Conservation (phyloP, 2,797 vertebrate genomes). For the Hemitrygon akajei region DNA sequence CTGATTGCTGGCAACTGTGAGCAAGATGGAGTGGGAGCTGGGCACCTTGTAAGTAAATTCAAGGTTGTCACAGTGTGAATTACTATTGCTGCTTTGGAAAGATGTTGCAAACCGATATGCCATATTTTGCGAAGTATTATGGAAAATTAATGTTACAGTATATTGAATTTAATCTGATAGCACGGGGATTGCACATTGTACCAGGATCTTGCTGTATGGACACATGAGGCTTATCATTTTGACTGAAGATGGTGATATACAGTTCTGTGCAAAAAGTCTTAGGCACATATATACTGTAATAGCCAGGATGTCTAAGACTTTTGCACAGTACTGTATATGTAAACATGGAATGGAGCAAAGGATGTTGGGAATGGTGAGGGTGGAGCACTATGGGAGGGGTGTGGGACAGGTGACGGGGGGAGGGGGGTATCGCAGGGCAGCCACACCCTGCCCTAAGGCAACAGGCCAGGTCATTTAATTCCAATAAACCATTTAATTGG, state of each 20-base stretch:
- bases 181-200: background rate
- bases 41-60: background rate
- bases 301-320: too few species aligned
- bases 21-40: background rate
- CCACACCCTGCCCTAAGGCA: too few species aligned
- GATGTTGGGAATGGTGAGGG: too few species aligned
- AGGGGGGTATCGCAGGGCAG: too few species aligned
- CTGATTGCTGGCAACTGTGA: background rate
- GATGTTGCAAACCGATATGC: background rate
- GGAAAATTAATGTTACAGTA: background rate
- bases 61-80: background rate
- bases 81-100: background rate
- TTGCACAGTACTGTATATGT: too few species aligned
- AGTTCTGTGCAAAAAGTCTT: too few species aligned
- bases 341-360: too few species aligned
- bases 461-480: too few species aligned
- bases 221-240: background rate
- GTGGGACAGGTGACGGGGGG: too few species aligned
- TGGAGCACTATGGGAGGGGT: too few species aligned
- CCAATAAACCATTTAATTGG: too few species aligned
- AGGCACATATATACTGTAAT: too few species aligned
- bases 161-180: background rate
- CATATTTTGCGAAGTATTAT: background rate
- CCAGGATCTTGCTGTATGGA: background rate
- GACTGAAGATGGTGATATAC: background rate